Evolutionary conservation across 2,888 invertebrate species (phyloP).

Genomic region (Ctena decussata): DNA sequence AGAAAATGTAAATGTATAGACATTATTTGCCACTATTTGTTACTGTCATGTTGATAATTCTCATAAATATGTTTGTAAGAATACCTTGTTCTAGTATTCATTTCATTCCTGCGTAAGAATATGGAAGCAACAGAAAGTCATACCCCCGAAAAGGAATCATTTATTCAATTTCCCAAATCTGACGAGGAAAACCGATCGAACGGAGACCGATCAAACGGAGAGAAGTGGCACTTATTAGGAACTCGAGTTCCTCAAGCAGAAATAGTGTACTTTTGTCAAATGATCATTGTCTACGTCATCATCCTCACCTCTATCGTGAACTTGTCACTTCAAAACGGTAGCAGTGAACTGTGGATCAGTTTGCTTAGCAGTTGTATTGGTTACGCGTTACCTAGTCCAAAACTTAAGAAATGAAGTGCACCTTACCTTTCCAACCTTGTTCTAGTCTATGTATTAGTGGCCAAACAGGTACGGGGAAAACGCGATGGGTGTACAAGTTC

Average conservation of each 20-base stretch:
- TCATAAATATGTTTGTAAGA: neutral
- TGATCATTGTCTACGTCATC: slow-evolving; percentile 45
- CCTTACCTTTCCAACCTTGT: slow-evolving; percentile 50
- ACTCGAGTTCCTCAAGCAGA: slow-evolving; percentile 39
- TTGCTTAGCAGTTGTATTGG: slow-evolving; percentile 42
- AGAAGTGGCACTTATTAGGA: slow-evolving; percentile 42
- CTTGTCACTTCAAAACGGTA: slow-evolving; percentile 45
- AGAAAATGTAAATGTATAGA: neutral
- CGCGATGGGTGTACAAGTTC: slow-evolving; percentile 47
- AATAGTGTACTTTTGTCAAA: slow-evolving; percentile 57
- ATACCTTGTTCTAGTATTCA: neutral
- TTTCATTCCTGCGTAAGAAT: neutral
- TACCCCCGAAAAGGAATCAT: neutral
- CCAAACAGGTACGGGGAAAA: slow-evolving; percentile 53
- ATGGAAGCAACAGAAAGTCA: neutral
- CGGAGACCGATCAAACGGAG: slow-evolving; percentile 18
- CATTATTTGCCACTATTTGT: neutral
- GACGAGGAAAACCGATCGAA: slow-evolving; percentile 8
- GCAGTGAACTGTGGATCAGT: slow-evolving; percentile 38
- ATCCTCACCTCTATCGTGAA: slow-evolving; percentile 53
- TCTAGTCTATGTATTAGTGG: slow-evolving; percentile 54
- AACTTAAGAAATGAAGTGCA: slow-evolving; percentile 35
- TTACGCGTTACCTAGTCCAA: slow-evolving; percentile 40
- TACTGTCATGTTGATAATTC: neutral
- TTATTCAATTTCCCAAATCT: neutral